Conservation (phyloP, 2,113 vertebrate species). For the Diadophis punctatus region DNA sequence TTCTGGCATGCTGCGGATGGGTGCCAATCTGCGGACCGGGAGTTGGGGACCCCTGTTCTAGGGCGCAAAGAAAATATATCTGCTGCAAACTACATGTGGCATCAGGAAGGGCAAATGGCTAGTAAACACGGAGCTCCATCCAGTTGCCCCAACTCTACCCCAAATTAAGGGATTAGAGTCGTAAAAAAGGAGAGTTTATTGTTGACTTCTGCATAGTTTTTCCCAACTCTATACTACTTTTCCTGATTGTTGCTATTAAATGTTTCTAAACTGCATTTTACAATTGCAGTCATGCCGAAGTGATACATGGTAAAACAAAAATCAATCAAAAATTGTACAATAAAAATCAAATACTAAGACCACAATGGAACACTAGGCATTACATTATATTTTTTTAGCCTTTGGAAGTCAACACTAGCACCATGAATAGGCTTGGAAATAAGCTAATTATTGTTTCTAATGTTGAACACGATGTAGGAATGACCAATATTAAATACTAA, state of each 20-base stretch:
- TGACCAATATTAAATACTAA: not conserved
- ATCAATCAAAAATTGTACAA: not conserved
- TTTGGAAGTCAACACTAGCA: not conserved
- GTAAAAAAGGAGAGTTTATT: too few species aligned
- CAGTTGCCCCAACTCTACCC: too few species aligned
- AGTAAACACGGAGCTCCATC: too few species aligned
- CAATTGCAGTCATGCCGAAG: not conserved
- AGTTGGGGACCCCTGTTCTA: not conserved
- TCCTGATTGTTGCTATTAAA: not conserved
- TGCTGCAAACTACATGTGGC: too few species aligned
- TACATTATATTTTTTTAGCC: not conserved
- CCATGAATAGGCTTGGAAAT: not conserved
- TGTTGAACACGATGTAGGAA: not conserved
- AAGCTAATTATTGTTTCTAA: not conserved
- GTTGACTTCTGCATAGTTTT: not conserved
- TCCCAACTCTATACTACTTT: not conserved
- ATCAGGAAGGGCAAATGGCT: too few species aligned
- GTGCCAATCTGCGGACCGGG: fast-evolving
- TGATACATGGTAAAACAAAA: not conserved
- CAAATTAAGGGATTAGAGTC: too few species aligned
- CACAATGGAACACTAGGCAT: not conserved
- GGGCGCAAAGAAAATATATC: too few species aligned
- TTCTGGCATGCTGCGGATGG: not conserved
- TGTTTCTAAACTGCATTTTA: not conserved
- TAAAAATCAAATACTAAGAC: not conserved